phyloP scores from a whole-genome alignment of 2,113 vertebrate genomes.

The Leptobrachium ailaonicum region DNA sequence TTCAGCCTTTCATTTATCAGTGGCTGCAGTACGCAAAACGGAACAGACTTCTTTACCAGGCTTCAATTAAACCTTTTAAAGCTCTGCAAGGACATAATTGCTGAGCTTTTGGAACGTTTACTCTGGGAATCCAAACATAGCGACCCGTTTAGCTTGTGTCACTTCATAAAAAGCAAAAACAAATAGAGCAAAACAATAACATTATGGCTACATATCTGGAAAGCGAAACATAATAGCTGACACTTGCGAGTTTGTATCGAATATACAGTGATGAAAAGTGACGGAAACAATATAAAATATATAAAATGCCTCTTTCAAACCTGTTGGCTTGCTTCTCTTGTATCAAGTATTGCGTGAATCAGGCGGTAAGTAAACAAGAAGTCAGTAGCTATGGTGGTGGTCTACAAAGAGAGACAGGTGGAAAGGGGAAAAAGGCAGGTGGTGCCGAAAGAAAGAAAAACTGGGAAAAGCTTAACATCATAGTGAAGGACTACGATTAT shows the following conservation, averaged over 20 bases:
- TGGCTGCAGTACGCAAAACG: constrained; percentile 30
- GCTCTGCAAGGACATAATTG: constrained; percentile 40
- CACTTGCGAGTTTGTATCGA: background rate
- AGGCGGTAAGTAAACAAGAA: too few species aligned
- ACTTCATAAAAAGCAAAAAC: constrained; percentile 1
- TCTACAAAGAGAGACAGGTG: too few species aligned
- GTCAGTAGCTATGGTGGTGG: too few species aligned
- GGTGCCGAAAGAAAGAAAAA: too few species aligned
- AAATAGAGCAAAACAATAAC: constrained; percentile 11
- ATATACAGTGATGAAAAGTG: too few species aligned
- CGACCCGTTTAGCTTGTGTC: constrained; percentile 19
- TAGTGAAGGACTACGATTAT: too few species aligned
- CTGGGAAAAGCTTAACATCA: too few species aligned
- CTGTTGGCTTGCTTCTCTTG: too few species aligned
- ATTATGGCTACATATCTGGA: constrained; percentile 14
- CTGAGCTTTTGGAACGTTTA: constrained; percentile 32
- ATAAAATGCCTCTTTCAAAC: too few species aligned
- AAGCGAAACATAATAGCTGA: background rate
- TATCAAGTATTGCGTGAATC: too few species aligned
- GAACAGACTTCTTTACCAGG: constrained; percentile 32
- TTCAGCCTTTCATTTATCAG: constrained; percentile 27
- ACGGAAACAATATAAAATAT: too few species aligned
- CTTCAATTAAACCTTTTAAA: constrained; percentile 46
- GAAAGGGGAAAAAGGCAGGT: too few species aligned
- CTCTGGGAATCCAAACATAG: constrained; percentile 22